Conservation (phyloP, 2,113 vertebrate species). For the Martes martes region DNA sequence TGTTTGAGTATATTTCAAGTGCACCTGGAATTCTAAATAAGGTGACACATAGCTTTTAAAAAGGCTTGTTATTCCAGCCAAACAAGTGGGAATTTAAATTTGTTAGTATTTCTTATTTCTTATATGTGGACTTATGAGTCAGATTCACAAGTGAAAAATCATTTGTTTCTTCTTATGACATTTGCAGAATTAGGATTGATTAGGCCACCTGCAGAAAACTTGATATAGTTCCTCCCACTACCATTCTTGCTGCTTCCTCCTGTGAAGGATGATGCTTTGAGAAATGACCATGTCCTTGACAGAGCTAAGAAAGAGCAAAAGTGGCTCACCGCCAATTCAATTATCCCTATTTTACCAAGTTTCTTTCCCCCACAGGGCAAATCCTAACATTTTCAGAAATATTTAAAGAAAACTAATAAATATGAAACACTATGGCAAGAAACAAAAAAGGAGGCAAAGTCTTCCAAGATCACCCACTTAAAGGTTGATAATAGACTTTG, state of each 20-base stretch:
- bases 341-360: background rate
- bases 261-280: background rate
- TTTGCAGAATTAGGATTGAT: background rate
- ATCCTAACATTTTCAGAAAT: slow-evolving; percentile 8
- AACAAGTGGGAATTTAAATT: background rate
- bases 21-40: background rate
- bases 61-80: background rate
- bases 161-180: background rate
- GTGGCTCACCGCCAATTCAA: background rate
- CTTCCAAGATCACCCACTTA: background rate
- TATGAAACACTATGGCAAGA: background rate
- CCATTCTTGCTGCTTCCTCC: background rate
- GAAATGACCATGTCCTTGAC: background rate
- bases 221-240: background rate
- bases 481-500: background rate
- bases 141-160: background rate
- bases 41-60: background rate
- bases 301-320: background rate
- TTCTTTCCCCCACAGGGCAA: background rate
- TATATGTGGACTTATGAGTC: background rate
- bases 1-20: background rate
- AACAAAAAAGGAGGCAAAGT: background rate
- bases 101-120: background rate
- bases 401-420: background rate
- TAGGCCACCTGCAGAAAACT: background rate